Conservation (phyloP, 2,113 vertebrate species). For the Steatornis caripensis region DNA sequence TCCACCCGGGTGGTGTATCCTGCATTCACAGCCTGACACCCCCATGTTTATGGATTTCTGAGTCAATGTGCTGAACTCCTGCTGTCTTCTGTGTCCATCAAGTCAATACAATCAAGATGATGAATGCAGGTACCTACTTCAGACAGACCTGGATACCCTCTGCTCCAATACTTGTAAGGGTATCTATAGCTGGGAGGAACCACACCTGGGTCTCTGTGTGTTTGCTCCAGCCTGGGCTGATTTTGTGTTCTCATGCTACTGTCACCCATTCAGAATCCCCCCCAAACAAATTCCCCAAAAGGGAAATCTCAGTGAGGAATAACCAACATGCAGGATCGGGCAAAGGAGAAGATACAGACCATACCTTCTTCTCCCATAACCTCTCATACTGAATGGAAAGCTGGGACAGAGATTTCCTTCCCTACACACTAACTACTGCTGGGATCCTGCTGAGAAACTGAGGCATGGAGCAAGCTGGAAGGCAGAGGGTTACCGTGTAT, state of each 20-base stretch:
- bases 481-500: slow-evolving; percentile 69
- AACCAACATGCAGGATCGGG: fast-evolving
- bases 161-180: background rate
- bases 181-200: background rate
- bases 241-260: background rate
- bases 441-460: background rate
- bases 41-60: background rate
- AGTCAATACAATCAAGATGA: background rate
- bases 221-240: background rate
- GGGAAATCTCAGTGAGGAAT: background rate
- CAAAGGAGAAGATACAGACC: background rate
- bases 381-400: background rate
- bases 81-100: background rate
- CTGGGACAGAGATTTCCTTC: background rate
- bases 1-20: background rate
- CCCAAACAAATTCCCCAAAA: no score
- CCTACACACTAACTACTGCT: background rate
- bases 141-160: background rate
- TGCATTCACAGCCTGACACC: background rate
- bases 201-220: background rate
- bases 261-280: background rate
- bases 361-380: background rate
- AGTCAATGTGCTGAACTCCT: background rate
- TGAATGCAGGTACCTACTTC: background rate
- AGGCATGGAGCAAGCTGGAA: background rate